These are phyloP conservation scores for Tychaedon coryphoeus DNA, from an alignment of 2,113 vertebrate genomes.

Conservation along the genomic window DNA sequence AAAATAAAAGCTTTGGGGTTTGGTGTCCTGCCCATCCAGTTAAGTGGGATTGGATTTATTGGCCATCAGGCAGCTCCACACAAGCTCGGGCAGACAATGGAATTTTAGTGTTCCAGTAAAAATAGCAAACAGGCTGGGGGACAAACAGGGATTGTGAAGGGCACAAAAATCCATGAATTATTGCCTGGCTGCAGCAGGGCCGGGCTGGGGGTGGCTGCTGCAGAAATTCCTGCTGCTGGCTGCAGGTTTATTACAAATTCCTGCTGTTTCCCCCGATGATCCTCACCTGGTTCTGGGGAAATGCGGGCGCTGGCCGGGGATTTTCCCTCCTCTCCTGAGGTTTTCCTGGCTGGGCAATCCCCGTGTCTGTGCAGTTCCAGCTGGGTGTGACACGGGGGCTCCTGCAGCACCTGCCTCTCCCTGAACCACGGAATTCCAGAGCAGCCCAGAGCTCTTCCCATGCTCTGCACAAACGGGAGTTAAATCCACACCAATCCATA, in stretches of 20 bases:
- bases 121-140: background rate
- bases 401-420: background rate
- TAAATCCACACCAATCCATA: accelerated
- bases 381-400: accelerated
- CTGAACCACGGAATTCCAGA: accelerated
- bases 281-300: background rate
- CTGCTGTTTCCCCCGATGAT: accelerated
- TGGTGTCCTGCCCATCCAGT: constrained; percentile 34
- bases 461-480: too few species aligned
- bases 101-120: background rate
- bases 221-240: background rate
- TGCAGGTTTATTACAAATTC: too few species aligned
- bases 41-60: constrained; percentile 41
- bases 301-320: accelerated
- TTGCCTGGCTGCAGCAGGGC: background rate
- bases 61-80: background rate
- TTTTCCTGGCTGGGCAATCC: background rate
- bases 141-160: background rate
- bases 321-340: accelerated
- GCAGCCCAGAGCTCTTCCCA: too few species aligned
- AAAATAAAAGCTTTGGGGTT: constrained; percentile 61
- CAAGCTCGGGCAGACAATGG: background rate
- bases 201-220: background rate
- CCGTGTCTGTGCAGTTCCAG: accelerated
- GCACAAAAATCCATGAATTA: background rate